phyloP scores from a whole-genome alignment of 2,797 vertebrate genomes.

The Oreochromis mossambicus region DNA sequence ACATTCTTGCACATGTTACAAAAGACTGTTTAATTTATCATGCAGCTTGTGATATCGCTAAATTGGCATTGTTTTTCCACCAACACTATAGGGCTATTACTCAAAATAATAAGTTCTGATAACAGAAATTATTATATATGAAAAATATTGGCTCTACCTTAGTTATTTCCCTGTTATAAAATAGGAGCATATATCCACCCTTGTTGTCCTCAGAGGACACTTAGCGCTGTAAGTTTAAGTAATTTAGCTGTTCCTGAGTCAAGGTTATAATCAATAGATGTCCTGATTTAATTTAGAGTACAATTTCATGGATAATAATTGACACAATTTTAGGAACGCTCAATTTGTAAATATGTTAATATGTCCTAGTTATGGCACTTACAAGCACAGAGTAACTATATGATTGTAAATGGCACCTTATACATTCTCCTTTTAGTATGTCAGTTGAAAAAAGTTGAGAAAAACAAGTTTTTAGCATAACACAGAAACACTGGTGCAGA shows the following conservation, averaged over 20 bases:
- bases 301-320: conserved; percentile 34
- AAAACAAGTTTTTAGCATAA: not conserved
- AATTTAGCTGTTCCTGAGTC: not conserved
- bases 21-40: not conserved
- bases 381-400: not conserved
- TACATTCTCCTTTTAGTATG: not conserved
- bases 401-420: not conserved
- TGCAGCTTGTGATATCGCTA: not conserved
- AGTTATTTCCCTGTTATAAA: not conserved
- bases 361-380: conserved; percentile 10
- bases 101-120: not conserved
- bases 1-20: not conserved
- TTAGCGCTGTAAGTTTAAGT: not conserved
- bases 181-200: not conserved
- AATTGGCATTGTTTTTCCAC: not conserved
- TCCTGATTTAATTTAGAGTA: conserved; percentile 23
- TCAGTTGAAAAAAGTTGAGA: not conserved
- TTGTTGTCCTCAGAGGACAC: not conserved
- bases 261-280: conserved; percentile 26
- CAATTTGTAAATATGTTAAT: conserved; percentile 23
- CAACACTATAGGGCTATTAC: not conserved
- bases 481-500: not conserved
- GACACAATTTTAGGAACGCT: conserved; percentile 2
- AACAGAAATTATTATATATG: not conserved
- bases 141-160: not conserved